Evolutionary conservation across 2,888 invertebrate genomes (phyloP).

Genomic region (Heliconius cydno): DNA sequence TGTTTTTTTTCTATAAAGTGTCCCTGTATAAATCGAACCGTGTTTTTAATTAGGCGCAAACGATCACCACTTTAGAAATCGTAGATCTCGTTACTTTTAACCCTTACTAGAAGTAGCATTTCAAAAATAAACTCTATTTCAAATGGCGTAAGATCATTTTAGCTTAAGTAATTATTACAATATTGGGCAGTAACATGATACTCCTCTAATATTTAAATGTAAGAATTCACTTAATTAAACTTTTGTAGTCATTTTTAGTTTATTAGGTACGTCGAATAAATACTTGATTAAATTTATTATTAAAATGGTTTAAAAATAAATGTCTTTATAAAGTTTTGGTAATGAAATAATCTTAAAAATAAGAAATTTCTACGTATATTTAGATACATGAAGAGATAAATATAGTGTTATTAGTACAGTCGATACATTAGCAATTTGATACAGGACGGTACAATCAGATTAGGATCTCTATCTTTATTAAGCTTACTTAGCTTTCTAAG

Average conservation of each 20-base stretch:
- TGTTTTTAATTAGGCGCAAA: slow-evolving; percentile 61
- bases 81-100: slow-evolving; percentile 34
- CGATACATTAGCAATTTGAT: slow-evolving; percentile 47
- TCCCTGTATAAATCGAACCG: slow-evolving; percentile 61
- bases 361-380: background rate
- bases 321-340: background rate
- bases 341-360: too few species aligned
- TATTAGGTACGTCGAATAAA: background rate
- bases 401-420: background rate
- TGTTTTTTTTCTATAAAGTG: slow-evolving; percentile 22
- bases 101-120: background rate
- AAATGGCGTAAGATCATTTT: background rate
- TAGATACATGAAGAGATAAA: background rate
- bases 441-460: slow-evolving; percentile 46
- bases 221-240: slow-evolving; percentile 25
- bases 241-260: background rate
- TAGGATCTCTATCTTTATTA: slow-evolving; percentile 44
- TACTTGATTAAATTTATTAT: background rate
- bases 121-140: slow-evolving; percentile 20
- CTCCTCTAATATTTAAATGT: slow-evolving; percentile 7
- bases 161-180: background rate
- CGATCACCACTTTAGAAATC: slow-evolving; percentile 32
- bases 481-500: slow-evolving; percentile 3
- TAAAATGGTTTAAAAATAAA: background rate
- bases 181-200: slow-evolving; percentile 28